Conservation (phyloP, 53 echinoderm and acorn worm genomes). For the Astropecten irregularis region DNA sequence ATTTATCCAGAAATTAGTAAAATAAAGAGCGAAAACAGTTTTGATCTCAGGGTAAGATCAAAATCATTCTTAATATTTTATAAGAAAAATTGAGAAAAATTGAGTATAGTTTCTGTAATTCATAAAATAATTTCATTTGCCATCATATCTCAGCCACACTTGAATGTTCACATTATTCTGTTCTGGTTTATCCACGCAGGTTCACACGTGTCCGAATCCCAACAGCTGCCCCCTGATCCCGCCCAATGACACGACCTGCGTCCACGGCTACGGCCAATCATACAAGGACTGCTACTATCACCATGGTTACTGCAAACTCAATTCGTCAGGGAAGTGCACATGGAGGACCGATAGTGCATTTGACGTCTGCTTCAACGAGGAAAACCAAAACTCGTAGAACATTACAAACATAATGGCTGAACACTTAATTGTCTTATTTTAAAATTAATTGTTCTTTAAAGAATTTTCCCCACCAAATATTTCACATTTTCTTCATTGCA, state of each 20-base stretch:
- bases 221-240: constrained; percentile 2
- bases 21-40: no score
- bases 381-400: not conserved
- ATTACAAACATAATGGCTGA: not conserved
- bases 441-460: not conserved
- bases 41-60: no score
- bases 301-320: constrained; percentile 25
- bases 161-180: no score
- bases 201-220: constrained; percentile 5
- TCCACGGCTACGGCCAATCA: constrained; percentile 31
- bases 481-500: no score
- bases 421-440: not conserved
- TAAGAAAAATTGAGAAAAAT: no score
- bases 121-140: no score
- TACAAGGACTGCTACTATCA: constrained; percentile 35
- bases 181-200: not conserved
- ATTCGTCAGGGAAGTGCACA: not conserved
- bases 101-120: no score
- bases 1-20: no score
- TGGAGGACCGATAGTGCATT: not conserved
- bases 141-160: no score
- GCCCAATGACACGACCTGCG: constrained; percentile 15
- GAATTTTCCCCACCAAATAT: no score
- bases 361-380: not conserved
- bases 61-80: no score